Conservation (phyloP, 2,113 vertebrate species). For the Erythrocebus patas region DNA sequence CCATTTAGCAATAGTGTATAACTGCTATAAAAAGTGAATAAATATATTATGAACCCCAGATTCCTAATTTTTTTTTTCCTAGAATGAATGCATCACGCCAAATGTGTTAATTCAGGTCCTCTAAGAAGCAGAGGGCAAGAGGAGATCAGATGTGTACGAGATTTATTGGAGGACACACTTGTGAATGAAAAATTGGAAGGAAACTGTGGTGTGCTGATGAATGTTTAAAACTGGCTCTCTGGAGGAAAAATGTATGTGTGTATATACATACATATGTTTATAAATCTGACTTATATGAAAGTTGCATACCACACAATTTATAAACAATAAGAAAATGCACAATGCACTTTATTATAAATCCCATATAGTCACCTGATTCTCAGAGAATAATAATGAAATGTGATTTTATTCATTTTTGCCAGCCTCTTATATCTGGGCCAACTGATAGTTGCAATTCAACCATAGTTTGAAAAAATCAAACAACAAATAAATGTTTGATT, state of each 20-base stretch:
- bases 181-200: not conserved
- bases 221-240: not conserved
- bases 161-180: not conserved
- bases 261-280: not conserved
- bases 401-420: not conserved
- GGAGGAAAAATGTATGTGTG: not conserved
- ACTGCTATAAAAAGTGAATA: not conserved
- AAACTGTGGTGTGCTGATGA: not conserved
- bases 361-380: not conserved
- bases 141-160: not conserved
- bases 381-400: not conserved
- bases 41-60: not conserved
- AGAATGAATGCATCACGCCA: not conserved
- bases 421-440: not conserved
- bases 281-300: not conserved
- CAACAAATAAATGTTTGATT: not conserved
- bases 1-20: not conserved
- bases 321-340: not conserved
- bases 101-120: not conserved
- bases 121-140: not conserved
- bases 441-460: not conserved
- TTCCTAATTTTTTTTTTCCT: not conserved
- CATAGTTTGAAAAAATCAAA: not conserved
- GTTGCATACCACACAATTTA: not conserved
- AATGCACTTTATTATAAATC: not conserved